Evolutionary conservation across 2,797 vertebrate genomes (phyloP).

Genomic region (Alcedo quadribrachys): DNA sequence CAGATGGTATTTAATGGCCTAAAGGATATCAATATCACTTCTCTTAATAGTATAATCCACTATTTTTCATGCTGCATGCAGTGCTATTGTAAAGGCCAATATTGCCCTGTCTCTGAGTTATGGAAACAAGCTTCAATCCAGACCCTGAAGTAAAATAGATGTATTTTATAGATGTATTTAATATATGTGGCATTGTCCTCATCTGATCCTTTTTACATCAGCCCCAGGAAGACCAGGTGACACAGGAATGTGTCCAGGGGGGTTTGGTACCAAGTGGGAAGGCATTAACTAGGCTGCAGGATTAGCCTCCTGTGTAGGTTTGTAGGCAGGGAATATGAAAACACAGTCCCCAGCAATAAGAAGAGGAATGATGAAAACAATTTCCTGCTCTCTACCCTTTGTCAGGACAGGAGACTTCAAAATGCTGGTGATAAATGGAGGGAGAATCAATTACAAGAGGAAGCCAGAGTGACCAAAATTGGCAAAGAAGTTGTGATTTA

Average conservation of each 20-base stretch:
- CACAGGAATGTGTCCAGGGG: too few species aligned
- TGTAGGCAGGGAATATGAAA: background rate
- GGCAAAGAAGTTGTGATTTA: background rate
- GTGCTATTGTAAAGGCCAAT: background rate
- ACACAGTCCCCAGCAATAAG: background rate
- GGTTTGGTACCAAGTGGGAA: background rate
- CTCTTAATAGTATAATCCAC: background rate
- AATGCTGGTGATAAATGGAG: constrained; percentile 16
- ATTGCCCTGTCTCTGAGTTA: background rate
- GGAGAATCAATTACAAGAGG: constrained; percentile 7
- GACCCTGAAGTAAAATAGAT: background rate
- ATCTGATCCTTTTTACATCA: background rate
- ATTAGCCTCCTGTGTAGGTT: background rate
- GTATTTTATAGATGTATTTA: too few species aligned
- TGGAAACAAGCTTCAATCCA: background rate
- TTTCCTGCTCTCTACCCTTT: constrained; percentile 1
- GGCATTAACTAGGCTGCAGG: background rate
- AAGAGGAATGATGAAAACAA: background rate
- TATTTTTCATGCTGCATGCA: background rate
- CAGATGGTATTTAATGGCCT: background rate
- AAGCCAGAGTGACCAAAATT: background rate
- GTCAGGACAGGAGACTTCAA: constrained; percentile 9
- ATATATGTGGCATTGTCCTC: background rate
- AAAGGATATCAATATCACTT: background rate
- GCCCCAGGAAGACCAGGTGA: background rate